These are phyloP conservation scores for Halictus ligatus DNA, from an alignment of 2,888 invertebrate genomes.

Conservation along the genomic window DNA sequence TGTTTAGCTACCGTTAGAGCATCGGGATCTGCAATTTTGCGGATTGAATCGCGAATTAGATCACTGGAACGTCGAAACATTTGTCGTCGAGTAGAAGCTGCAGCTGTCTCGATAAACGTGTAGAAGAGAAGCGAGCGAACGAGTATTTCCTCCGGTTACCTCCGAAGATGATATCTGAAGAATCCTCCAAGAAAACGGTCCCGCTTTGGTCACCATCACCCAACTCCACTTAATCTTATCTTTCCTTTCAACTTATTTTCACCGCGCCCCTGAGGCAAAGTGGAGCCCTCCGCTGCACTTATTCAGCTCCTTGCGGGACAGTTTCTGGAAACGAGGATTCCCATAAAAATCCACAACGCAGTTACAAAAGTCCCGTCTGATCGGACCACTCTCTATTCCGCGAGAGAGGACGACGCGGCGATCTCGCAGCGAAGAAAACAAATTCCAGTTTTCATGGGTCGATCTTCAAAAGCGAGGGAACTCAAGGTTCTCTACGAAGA, in stretches of 20 bases:
- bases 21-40: slow-evolving; percentile 20
- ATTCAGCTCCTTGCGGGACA: neutral
- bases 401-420: neutral
- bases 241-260: neutral
- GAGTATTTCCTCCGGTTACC: neutral
- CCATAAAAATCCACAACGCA: neutral
- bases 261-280: neutral
- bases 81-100: no score
- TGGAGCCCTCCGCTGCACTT: neutral
- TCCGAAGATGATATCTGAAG: neutral
- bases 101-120: no score
- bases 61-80: no score
- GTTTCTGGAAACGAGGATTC: neutral
- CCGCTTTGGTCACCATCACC: neutral
- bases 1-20: slow-evolving; percentile 40
- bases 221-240: neutral
- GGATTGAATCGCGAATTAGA: neutral
- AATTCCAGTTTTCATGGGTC: slow-evolving; percentile 1
- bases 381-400: neutral
- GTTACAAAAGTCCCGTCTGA: neutral
- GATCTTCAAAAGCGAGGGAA: neutral
- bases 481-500: neutral
- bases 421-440: neutral
- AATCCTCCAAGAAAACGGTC: neutral
- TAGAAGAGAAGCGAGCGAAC: neutral